phyloP scores from a whole-genome alignment of 2,797 vertebrate genomes.

The Pelochelys cantorii region DNA sequence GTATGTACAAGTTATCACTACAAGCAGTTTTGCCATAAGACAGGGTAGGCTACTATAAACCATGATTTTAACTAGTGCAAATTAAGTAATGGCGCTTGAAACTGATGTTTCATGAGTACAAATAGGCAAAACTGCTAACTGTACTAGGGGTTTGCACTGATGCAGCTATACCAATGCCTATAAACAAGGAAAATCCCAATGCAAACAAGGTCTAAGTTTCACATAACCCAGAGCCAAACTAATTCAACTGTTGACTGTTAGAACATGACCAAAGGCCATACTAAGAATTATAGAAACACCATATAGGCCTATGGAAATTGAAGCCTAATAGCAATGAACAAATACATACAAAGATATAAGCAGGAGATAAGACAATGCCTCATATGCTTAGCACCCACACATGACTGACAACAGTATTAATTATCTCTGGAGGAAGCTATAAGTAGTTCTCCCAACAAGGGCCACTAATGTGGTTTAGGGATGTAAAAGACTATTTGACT shows the following conservation, averaged over 20 bases:
- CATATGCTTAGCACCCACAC: not conserved
- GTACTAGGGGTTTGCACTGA: not conserved
- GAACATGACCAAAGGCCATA: not conserved
- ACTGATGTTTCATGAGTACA: not conserved
- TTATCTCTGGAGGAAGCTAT: conserved; percentile 1
- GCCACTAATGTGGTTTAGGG: not conserved
- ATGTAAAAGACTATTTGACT: too few species aligned
- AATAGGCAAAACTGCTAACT: not conserved
- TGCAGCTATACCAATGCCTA: not conserved
- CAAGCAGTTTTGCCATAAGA: not conserved
- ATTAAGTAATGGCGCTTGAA: not conserved
- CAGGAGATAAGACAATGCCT: not conserved
- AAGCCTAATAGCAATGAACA: not conserved
- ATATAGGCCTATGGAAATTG: not conserved
- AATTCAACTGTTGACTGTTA: not conserved
- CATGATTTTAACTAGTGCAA: not conserved
- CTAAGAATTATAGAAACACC: not conserved
- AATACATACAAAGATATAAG: not conserved
- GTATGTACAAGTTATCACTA: not conserved
- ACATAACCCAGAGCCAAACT: not conserved
- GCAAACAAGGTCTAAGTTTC: not conserved
- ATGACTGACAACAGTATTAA: not conserved
- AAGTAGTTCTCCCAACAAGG: conserved; percentile 4
- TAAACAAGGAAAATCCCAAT: not conserved
- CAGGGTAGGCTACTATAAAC: not conserved